phyloP scores from a whole-genome alignment of 2,113 vertebrate species.

The Arvicanthis niloticus region DNA sequence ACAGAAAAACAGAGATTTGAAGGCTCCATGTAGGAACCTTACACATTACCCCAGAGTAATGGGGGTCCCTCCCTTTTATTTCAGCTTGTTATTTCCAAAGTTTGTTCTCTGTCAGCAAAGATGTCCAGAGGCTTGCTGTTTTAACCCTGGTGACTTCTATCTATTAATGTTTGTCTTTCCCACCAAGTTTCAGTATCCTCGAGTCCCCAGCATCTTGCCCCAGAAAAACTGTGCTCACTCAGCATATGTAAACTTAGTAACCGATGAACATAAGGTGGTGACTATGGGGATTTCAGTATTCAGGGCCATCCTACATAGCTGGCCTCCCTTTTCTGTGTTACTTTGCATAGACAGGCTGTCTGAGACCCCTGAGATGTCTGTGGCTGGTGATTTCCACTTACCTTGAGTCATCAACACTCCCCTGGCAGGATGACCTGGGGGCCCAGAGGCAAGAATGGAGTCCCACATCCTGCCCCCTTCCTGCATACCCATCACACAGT shows the following conservation, averaged over 20 bases:
- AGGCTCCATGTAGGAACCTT: not conserved
- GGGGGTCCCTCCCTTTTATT: not conserved
- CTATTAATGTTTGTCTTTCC: not conserved
- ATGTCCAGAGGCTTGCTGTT: not conserved
- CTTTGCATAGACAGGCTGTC: not conserved
- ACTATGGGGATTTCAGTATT: not conserved
- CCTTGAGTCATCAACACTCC: not conserved
- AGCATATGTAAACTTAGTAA: slow-evolving; percentile 11
- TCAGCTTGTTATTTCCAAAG: slow-evolving; percentile 10
- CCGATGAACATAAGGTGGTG: too few species aligned
- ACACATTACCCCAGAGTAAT: too few species aligned
- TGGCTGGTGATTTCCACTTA: slow-evolving; percentile 26
- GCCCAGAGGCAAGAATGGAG: not conserved
- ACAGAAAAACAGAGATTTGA: not conserved
- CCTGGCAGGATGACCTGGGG: not conserved
- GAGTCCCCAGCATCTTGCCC: not conserved
- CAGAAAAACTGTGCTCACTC: not conserved
- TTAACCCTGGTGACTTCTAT: not conserved
- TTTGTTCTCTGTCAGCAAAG: not conserved
- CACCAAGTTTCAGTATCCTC: not conserved
- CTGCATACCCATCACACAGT: not conserved
- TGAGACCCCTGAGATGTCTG: not conserved
- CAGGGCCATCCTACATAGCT: not conserved
- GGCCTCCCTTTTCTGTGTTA: not conserved
- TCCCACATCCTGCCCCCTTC: not conserved